phyloP scores from a whole-genome alignment of 1,140 invertebrate species.

The Vanessa tameamea region DNA sequence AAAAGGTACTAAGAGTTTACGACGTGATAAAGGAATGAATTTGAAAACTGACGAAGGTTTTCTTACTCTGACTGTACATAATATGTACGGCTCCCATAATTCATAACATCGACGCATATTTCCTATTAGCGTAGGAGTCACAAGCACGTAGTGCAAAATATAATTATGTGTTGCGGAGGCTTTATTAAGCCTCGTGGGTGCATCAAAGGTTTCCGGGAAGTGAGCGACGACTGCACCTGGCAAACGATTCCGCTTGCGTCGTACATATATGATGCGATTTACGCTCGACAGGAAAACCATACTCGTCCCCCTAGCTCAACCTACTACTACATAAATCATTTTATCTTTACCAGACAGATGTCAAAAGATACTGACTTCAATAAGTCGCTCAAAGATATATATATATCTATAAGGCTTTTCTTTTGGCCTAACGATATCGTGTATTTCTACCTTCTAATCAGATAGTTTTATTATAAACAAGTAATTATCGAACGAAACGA shows the following conservation, averaged over 20 bases:
- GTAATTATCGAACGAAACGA: too few species aligned
- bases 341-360: constrained; percentile 3
- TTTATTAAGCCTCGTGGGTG: constrained; percentile 22
- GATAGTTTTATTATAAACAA: too few species aligned
- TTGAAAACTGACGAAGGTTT: too few species aligned
- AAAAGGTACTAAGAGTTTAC: too few species aligned
- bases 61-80: too few species aligned
- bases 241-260: constrained; percentile 1
- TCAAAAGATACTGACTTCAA: not conserved
- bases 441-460: too few species aligned
- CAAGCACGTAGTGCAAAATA: not conserved
- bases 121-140: constrained; percentile 8
- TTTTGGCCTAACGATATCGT: not conserved
- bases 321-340: not conserved
- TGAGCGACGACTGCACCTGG: constrained; percentile 32
- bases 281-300: constrained; percentile 8
- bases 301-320: constrained; percentile 1
- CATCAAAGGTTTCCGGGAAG: constrained; percentile 44
- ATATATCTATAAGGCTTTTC: not conserved
- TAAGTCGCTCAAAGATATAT: not conserved
- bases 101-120: not conserved
- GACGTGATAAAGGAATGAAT: too few species aligned
- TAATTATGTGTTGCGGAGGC: constrained; percentile 6
- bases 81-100: not conserved
- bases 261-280: constrained; percentile 1